Evolutionary conservation across 1,140 invertebrate genomes (phyloP).

Genomic region (Vanessa tameamea): DNA sequence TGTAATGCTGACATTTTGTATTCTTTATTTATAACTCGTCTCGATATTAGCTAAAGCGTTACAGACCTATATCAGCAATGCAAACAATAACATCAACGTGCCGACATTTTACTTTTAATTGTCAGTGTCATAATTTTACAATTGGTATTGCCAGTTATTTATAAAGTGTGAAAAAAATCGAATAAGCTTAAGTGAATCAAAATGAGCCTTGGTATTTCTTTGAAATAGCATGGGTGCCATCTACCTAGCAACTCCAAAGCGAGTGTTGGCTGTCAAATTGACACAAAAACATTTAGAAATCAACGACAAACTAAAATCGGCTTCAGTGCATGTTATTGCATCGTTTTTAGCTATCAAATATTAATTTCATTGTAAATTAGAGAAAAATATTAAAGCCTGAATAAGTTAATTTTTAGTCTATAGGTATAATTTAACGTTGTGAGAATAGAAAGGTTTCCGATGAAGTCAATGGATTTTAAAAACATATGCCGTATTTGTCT

Average conservation of each 20-base stretch:
- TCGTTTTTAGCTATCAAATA: background rate
- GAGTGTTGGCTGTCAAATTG: background rate
- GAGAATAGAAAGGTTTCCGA: background rate
- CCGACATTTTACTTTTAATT: constrained; percentile 21
- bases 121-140: constrained; percentile 19
- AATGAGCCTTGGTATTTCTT: background rate
- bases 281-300: background rate
- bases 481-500: constrained; percentile 67
- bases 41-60: constrained; percentile 1
- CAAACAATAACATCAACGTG: constrained; percentile 37
- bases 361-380: background rate
- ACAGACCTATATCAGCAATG: background rate
- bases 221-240: background rate
- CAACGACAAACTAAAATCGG: constrained; percentile 1
- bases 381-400: background rate
- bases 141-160: background rate
- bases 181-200: background rate
- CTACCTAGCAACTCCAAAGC: no score
- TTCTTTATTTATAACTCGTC: background rate
- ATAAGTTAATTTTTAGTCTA: background rate
- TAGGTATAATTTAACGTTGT: background rate
- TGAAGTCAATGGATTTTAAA: constrained; percentile 55
- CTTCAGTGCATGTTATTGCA: background rate
- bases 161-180: no score
- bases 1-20: constrained; percentile 82